These are phyloP conservation scores for Caenorhabditis brenneri DNA, from an alignment of 1,140 invertebrate species.

Conservation along the genomic window DNA sequence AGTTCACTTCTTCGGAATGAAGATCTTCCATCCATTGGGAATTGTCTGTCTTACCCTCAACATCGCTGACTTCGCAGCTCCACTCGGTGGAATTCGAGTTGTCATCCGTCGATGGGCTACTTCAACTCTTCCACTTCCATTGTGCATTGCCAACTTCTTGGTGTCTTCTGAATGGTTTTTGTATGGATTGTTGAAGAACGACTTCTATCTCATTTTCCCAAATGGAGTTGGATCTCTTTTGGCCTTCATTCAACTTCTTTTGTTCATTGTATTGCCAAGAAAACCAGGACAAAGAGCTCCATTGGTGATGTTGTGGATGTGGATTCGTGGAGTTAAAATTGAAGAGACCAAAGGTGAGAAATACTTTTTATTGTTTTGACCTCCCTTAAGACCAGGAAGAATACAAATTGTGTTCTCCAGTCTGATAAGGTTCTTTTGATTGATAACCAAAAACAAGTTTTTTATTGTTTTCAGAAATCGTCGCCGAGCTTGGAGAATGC, in stretches of 20 bases:
- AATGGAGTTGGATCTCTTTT: constrained; percentile 68
- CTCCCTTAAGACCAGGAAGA: background rate
- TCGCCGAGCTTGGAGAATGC: constrained; percentile 41
- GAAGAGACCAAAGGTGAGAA: constrained; percentile 33
- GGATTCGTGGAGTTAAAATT: constrained; percentile 47
- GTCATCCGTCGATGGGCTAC: constrained; percentile 69
- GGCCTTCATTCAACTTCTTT: constrained; percentile 63
- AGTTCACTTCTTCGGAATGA: constrained; percentile 67
- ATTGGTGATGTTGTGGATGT: constrained; percentile 59
- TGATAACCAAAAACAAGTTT: background rate
- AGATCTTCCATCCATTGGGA: constrained; percentile 69
- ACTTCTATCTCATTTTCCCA: constrained; percentile 70
- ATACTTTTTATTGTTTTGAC: too few relatives aligned
- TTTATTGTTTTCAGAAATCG: constrained; percentile 34
- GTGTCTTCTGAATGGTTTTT: constrained; percentile 70
- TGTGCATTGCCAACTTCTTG: constrained; percentile 71
- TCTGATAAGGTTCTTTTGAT: background rate
- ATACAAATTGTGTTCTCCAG: background rate
- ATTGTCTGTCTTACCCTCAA: constrained; percentile 70
- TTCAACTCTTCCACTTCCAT: constrained; percentile 69
- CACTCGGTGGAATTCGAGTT: constrained; percentile 65
- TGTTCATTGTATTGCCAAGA: constrained; percentile 68
- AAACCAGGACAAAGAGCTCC: constrained; percentile 67
- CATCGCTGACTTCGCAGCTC: constrained; percentile 67
- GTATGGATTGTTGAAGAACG: constrained; percentile 64